Percentiles rank a stretch among this genome's conserved stretches.
Conservation (phyloP, 1,140 invertebrate species). For the Pseudoatta argentina region DNA sequence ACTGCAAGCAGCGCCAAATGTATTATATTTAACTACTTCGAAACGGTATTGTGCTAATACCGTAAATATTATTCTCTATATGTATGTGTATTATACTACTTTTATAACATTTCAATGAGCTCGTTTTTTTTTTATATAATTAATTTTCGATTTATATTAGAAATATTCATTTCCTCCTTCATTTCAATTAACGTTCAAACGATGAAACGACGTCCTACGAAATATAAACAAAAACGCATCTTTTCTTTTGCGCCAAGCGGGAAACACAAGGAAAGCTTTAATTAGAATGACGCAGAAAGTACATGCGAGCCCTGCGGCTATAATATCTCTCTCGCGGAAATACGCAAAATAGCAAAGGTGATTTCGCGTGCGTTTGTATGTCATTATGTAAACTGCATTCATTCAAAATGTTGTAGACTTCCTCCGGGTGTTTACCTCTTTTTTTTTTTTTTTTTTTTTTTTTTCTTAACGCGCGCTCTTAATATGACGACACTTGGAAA, state of each 20-base stretch:
- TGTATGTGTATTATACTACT: not conserved
- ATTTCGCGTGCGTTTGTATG: constrained; percentile 31
- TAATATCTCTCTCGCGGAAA: constrained; percentile 44
- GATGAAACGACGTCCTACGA: not conserved
- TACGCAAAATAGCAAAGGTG: constrained; percentile 49
- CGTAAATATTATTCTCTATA: not conserved
- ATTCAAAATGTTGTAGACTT: constrained; percentile 40
- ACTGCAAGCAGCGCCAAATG: not conserved
- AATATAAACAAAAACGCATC: not conserved
- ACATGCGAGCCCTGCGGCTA: not conserved
- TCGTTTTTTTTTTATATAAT: not conserved
- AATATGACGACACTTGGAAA: not conserved
- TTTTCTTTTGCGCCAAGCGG: not conserved
- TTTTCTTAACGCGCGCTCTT: not conserved
- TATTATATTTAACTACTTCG: not conserved
- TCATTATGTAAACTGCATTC: constrained; percentile 48
- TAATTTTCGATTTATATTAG: not conserved
- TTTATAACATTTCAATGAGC: not conserved
- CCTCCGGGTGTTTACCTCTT: not conserved
- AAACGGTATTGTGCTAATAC: not conserved
- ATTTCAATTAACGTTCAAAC: not conserved
- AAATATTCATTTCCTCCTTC: constrained; percentile 1
- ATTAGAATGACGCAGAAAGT: constrained; percentile 55
- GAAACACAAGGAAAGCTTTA: constrained; percentile 46
- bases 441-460: not conserved